A percentile compares a stretch with the other conserved stretches of the same genome.
Evolutionary conservation across 2,113 vertebrate species (phyloP).

Genomic region (Tachycineta bicolor): DNA sequence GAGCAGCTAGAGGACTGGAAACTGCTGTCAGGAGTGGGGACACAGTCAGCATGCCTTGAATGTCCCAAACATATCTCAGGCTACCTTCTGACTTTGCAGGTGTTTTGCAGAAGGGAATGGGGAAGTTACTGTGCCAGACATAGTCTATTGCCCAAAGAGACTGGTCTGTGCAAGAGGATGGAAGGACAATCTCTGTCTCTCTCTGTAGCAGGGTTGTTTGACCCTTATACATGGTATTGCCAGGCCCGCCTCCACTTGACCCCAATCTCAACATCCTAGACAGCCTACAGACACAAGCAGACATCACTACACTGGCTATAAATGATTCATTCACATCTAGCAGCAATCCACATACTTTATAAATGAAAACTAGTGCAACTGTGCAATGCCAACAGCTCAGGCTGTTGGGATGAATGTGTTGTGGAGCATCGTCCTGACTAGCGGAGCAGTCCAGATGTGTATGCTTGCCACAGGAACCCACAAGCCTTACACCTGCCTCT

Average conservation of each 20-base stretch:
- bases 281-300: not conserved
- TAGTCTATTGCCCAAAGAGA: not conserved
- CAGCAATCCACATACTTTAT: not conserved
- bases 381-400: not conserved
- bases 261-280: accelerated
- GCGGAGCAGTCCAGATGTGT: accelerated
- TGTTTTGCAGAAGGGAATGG: not conserved
- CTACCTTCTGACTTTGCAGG: not conserved
- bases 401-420: not conserved
- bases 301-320: not conserved
- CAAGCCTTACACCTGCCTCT: not conserved
- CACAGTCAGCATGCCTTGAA: not conserved
- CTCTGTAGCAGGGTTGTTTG: not conserved
- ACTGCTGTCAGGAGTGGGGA: not conserved
- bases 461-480: not conserved
- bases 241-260: not conserved
- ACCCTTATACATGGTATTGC: not conserved
- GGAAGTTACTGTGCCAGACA: not conserved
- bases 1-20: not conserved
- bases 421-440: not conserved
- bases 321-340: not conserved
- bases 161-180: not conserved
- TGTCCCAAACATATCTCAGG: not conserved
- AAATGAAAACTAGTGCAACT: not conserved
- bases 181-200: not conserved